Percentiles rank a stretch among this genome's conserved stretches.
These are phyloP conservation scores for Aplysia californica DNA, from an alignment of 1,140 invertebrate species.

Conservation along the genomic window DNA sequence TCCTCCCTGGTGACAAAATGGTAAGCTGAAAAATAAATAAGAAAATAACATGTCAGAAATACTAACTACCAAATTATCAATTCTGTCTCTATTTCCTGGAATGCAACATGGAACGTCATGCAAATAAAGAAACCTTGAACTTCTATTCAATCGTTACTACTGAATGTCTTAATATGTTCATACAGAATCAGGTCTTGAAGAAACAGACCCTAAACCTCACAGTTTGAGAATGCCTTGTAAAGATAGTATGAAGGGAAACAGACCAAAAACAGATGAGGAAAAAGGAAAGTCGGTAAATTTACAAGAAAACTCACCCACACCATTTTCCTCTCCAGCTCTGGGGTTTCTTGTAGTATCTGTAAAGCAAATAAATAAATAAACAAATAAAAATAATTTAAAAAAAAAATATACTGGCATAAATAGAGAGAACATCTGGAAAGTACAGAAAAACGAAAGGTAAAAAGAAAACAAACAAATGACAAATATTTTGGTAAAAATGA, in stretches of 20 bases:
- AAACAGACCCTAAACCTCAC: no score
- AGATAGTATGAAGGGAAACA: not conserved
- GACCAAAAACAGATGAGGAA: not conserved
- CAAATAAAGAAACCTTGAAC: not conserved
- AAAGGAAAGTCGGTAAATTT: not conserved
- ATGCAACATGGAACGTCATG: not conserved
- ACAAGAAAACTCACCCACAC: conserved; percentile 65
- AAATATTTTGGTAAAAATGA: no score
- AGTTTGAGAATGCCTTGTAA: not conserved
- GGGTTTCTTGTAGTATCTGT: conserved; percentile 73
- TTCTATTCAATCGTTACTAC: no score
- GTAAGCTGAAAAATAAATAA: conserved; percentile 77
- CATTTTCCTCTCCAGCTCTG: conserved; percentile 69
- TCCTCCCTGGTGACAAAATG: conserved; percentile 82
- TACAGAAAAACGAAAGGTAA: no score
- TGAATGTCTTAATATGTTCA: no score
- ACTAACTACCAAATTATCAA: not conserved
- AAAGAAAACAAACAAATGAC: no score
- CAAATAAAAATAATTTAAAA: conserved; percentile 31
- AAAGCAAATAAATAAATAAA: no score
- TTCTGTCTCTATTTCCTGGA: no score
- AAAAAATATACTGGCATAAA: not conserved
- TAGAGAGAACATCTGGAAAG: not conserved
- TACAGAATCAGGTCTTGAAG: no score
- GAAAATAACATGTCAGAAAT: not conserved